Conservation (phyloP, 1,140 invertebrate genomes). For the Melitaea cinxia region DNA sequence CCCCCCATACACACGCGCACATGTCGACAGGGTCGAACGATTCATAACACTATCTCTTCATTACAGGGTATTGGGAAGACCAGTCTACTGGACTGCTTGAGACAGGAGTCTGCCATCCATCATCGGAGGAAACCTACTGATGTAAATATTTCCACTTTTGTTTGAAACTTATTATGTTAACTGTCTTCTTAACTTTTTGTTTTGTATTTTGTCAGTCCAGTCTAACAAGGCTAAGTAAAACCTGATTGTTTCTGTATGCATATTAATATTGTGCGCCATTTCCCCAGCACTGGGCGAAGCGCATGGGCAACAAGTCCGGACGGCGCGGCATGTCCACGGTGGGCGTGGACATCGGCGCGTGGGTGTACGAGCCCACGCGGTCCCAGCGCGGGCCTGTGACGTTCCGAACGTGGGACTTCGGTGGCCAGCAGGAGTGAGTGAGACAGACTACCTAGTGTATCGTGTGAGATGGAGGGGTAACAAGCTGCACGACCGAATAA, state of each 20-base stretch:
- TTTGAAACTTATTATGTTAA: no score
- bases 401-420: constrained; percentile 99
- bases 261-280: not conserved
- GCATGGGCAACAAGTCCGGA: constrained; percentile 94
- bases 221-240: no score
- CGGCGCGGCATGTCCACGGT: constrained; percentile 94
- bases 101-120: constrained; percentile 91
- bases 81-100: constrained; percentile 92
- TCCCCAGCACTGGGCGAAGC: constrained; percentile 93
- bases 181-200: no score
- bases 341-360: constrained; percentile 98
- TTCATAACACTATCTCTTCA: not conserved
- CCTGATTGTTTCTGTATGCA: no score
- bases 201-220: not conserved
- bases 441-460: no score
- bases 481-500: no score
- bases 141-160: constrained; percentile 66
- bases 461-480: no score
- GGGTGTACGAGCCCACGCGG: constrained; percentile 93
- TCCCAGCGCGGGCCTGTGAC: constrained; percentile 93
- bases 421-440: constrained; percentile 94
- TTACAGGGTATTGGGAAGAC: constrained; percentile 94
- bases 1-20: not conserved
- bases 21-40: not conserved
- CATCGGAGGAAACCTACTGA: constrained; percentile 89